Evolutionary conservation across 2,888 invertebrate genomes (phyloP), one percentile per base, ranked within the genome.

Genomic region (Acrocyrtus sp.): DNA sequence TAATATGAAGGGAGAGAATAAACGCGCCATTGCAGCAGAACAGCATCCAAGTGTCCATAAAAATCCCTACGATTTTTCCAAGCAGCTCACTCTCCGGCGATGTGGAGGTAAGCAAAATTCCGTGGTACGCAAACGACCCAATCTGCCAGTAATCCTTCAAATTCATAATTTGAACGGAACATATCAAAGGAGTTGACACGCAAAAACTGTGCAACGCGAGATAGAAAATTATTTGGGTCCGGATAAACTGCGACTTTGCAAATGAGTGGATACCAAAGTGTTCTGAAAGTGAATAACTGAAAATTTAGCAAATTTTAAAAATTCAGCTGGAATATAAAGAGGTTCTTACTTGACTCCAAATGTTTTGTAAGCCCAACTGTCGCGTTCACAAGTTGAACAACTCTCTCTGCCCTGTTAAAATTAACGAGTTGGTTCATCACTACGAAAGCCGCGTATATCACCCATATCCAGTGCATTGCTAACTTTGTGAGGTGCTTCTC

Each of bases 361-460:
- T 56, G 17, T 22, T 47, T 26, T 19, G 22, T 22, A 6, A 66
- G 19, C 19, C 10, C 24, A 29, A 39, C 26, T 1, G 19, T 26
- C 27, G 48, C 66, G 48, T 66, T 66, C 1, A 26, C 66, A 5
- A 66, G 43, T 12, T 66, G 56, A 21, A 56, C 48, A 22, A 34
- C 12, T 8, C 34, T n/a, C 8, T 47, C 15, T 2, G n/a, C 17
- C 5, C n/a, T 15, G 12, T 27, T 19, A 1, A 47, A 19, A 26
- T 66, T 45, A 2, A 22, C 3, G 6, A 48, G 17, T 3, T 34
- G 8, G 2, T 56, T 39, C 27, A 3, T 12, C 0, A 48, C 12
- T 1, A 51, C 29, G 19, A 43, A 12, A 34, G 56, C 19, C 19
- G 21, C 6, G 12, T 6, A n/a, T 1, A 57, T n/a, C 4, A 45